Percentiles rank a stretch among this genome's conserved stretches.
Evolutionary conservation across 2,888 invertebrate species (phyloP).

Genomic region (Temnothorax ravouxi): DNA sequence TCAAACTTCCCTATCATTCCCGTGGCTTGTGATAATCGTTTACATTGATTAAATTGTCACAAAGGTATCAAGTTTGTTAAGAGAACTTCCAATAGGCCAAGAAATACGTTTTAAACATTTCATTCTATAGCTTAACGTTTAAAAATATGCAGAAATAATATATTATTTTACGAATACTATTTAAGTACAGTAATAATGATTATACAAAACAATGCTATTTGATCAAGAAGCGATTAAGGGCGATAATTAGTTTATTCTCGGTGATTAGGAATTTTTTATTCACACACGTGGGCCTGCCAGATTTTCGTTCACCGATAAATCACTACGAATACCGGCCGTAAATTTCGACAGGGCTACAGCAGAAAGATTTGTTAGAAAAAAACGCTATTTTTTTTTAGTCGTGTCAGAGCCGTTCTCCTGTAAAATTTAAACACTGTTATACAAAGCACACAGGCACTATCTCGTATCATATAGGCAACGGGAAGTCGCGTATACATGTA

Average conservation of each 20-base stretch:
- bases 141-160: not conserved
- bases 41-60: not conserved
- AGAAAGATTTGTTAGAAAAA: constrained; percentile 29
- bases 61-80: not conserved
- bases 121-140: not conserved
- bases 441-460: constrained; percentile 35
- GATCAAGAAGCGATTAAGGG: not conserved
- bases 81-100: not conserved
- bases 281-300: not conserved
- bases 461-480: constrained; percentile 53
- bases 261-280: not conserved
- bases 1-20: not conserved
- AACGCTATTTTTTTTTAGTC: constrained; percentile 45
- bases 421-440: constrained; percentile 30
- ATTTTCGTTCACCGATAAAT: not conserved
- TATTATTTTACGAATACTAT: not conserved
- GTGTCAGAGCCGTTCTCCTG: constrained; percentile 7
- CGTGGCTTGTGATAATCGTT: not conserved
- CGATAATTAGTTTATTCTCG: not conserved
- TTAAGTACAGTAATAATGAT: constrained; percentile 13
- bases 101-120: not conserved
- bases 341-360: not conserved
- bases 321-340: not conserved
- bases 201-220: not conserved
- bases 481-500: constrained; percentile 39